These are phyloP conservation scores for Axea sp. DNA, from an alignment of 2,888 invertebrate species.

Conservation along the genomic window DNA sequence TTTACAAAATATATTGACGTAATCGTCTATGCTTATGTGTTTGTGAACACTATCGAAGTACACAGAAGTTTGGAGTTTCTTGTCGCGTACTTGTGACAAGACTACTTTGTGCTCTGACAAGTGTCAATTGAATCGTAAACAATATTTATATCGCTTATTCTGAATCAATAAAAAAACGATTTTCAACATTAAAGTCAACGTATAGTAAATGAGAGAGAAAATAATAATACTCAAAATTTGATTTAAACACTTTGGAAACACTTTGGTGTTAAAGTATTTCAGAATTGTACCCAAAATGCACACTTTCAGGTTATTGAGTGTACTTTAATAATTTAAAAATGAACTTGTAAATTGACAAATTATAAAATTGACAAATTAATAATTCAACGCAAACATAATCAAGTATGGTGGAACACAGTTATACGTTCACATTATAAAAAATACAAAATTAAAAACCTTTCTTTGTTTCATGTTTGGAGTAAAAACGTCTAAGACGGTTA, in stretches of 20 bases:
- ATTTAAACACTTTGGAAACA: too few species aligned
- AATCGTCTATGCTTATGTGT: constrained; percentile 42
- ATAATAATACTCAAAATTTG: too few species aligned
- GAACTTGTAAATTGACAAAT: neutral
- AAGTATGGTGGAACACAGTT: constrained; percentile 1
- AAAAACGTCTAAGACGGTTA: constrained; percentile 17
- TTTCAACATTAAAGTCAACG: too few species aligned
- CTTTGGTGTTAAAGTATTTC: too few species aligned
- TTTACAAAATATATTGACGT: constrained; percentile 56
- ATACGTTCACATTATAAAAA: constrained; percentile 27
- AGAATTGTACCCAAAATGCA: too few species aligned
- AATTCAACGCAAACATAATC: constrained; percentile 8
- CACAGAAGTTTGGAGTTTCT: constrained; percentile 44
- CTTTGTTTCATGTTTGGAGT: constrained; percentile 12
- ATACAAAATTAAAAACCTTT: constrained; percentile 45
- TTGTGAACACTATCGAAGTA: constrained; percentile 52
- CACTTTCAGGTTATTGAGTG: too few species aligned
- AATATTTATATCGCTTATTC: constrained; percentile 4
- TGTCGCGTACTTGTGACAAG: constrained; percentile 27
- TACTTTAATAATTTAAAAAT: too few species aligned
- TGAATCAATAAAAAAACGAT: constrained; percentile 4
- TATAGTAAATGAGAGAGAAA: too few species aligned
- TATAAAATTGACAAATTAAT: neutral
- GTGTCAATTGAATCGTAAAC: constrained; percentile 35
- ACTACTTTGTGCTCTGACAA: constrained; percentile 50